Percentiles rank a stretch among this genome's conserved stretches.
Evolutionary conservation across 2,888 invertebrate genomes (phyloP).

Genomic region (Cryptus viduatorius): DNA sequence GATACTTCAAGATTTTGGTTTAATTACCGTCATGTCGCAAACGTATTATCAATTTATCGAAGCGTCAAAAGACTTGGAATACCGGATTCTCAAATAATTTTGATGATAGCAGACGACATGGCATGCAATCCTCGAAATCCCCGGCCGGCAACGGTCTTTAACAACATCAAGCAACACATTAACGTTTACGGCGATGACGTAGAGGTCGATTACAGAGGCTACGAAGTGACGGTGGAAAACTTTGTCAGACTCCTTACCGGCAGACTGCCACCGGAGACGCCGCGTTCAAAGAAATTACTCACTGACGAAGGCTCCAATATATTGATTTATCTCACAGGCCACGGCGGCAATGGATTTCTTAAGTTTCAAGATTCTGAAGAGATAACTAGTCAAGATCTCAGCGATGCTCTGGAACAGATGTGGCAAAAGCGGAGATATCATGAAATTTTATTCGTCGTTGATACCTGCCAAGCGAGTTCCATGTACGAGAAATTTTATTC

Average conservation of each 20-base stretch:
- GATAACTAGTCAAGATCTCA: slow-evolving; percentile 98
- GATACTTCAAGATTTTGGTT: slow-evolving; percentile 99
- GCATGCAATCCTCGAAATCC: slow-evolving; percentile 99
- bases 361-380: slow-evolving; percentile 99
- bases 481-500: slow-evolving; percentile 99
- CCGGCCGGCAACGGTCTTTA: slow-evolving; percentile 98
- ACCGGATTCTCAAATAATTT: slow-evolving; percentile 98
- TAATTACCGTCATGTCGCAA: slow-evolving; percentile 99
- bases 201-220: slow-evolving; percentile 98
- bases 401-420: slow-evolving; percentile 99
- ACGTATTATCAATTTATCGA: slow-evolving; percentile 98
- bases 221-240: slow-evolving; percentile 98
- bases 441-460: slow-evolving; percentile 99
- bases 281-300: slow-evolving; percentile 96
- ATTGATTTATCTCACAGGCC: slow-evolving; percentile 97
- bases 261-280: slow-evolving; percentile 95
- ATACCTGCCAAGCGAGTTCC: slow-evolving; percentile 99
- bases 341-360: slow-evolving; percentile 99
- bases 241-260: slow-evolving; percentile 98
- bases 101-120: slow-evolving; percentile 99
- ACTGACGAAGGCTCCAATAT: slow-evolving; percentile 99
- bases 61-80: slow-evolving; percentile 99
- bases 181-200: slow-evolving; percentile 99
- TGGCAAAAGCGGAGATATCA: slow-evolving; percentile 99
- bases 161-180: slow-evolving; percentile 98